Conservation (phyloP, 1,140 invertebrate species). For the Euwallacea fornicatus region DNA sequence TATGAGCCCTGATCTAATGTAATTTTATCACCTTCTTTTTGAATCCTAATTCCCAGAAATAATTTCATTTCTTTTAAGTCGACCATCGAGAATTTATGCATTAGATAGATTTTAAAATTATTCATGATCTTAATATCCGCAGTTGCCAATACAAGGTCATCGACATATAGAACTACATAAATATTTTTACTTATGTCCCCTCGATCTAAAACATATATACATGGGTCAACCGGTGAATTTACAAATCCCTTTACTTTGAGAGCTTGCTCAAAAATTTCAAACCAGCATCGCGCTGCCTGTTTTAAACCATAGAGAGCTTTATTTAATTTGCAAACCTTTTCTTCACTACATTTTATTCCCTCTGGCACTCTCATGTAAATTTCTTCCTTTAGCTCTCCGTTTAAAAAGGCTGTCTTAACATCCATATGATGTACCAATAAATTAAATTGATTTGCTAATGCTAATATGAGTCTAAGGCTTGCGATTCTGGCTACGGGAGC, state of each 20-base stretch:
- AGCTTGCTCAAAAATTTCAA: constrained; percentile 43
- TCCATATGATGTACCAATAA: constrained; percentile 53
- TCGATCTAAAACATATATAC: constrained; percentile 36
- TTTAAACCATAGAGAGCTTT: constrained; percentile 54
- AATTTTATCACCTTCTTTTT: background rate
- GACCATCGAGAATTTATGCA: constrained; percentile 20
- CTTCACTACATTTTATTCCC: constrained; percentile 40
- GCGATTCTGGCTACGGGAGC: constrained; percentile 38
- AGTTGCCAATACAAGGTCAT: constrained; percentile 44
- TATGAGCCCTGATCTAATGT: background rate
- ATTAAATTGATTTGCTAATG: constrained; percentile 54
- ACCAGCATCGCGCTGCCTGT: constrained; percentile 51
- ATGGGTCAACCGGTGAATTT: constrained; percentile 37
- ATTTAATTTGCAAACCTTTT: constrained; percentile 49
- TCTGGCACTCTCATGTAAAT: constrained; percentile 52
- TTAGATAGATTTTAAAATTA: constrained; percentile 20
- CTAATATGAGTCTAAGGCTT: constrained; percentile 50
- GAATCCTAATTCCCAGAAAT: constrained; percentile 18
- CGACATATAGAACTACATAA: constrained; percentile 46
- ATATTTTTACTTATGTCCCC: constrained; percentile 26
- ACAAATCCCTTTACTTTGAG: constrained; percentile 45
- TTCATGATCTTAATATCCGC: constrained; percentile 28
- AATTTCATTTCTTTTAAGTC: constrained; percentile 28
- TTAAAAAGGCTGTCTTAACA: constrained; percentile 49
- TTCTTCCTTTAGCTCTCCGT: constrained; percentile 51